Base-by-base conservation (phyloP, 2,113 vertebrate genomes). In the Globicephala melas region DNA sequence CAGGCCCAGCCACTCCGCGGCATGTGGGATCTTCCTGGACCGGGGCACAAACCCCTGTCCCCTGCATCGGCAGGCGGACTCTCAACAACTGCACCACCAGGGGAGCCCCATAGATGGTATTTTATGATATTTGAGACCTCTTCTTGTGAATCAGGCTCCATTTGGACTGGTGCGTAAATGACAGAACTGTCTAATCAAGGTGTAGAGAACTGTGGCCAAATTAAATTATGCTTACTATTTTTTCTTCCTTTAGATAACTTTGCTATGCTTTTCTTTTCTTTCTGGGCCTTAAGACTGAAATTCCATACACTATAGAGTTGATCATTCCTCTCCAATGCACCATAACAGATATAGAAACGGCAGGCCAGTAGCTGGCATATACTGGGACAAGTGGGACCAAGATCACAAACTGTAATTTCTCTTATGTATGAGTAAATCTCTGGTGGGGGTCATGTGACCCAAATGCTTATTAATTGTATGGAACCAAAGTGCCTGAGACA, bases 91-190 rank as follows among this genome's bases (percentile, higher is more conserved):
- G 44, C 0, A 0, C 44, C 44, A 47, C 10, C 10, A 11, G 44
- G 44, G 9, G 10, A 47, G 44, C 44, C 44, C 44, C 86, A 71
- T 11, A 65, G 8, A n/a, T 70, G 36, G 31, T 88, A 71, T 86
- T 93, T 31, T 12, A 73, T 44, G 23, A 89, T 84, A 44, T n/a
- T 94, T 70, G 79, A 94, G 25, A 68, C 50, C 36, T 28, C 23
- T 86, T 82, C 6, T 65, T 92, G 18, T 12, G 23, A 73, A 71
- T 13, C 6, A 53, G 5, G 11, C 23, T 92, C 17, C 5, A 23
- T 83, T 94, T 15, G 18, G 31, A 82, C 7, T 8, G 20, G 4
- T 50, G 2, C 13, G 28, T 67, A 68, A 68, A 67, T 36, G 25
- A 62, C 13, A 89, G 23, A 87, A 28, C 4, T 50, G 8, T 9